Evolutionary conservation across 2,113 vertebrate species (phyloP).

Genomic region (Condylura cristata): DNA sequence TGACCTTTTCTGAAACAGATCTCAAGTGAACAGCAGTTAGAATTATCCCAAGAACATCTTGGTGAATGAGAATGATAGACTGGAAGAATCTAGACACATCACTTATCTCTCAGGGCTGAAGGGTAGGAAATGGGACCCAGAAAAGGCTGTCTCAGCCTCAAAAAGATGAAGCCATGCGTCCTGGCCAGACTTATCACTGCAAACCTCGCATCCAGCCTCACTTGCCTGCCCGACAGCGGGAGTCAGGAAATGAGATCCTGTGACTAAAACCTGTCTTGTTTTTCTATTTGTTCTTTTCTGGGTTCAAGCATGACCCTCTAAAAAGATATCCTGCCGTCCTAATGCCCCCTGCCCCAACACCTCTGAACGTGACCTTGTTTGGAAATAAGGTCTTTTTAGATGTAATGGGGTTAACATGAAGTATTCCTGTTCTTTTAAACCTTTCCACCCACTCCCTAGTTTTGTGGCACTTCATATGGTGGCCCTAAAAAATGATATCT

Average conservation of each 20-base stretch:
- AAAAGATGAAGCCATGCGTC: neutral
- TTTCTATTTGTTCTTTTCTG: neutral
- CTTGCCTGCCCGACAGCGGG: fast-evolving
- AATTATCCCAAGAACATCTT: neutral
- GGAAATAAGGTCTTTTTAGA: neutral
- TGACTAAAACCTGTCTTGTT: neutral
- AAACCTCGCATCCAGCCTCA: fast-evolving
- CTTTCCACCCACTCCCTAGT: too few relatives aligned
- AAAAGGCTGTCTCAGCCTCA: neutral
- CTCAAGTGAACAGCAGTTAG: neutral
- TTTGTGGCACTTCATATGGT: neutral
- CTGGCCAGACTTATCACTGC: fast-evolving
- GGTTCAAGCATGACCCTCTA: neutral
- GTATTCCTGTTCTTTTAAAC: neutral
- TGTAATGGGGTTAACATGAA: neutral
- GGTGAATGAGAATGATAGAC: neutral
- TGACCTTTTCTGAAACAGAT: neutral
- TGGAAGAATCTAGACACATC: neutral
- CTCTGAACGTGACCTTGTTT: neutral
- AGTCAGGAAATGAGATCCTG: fast-evolving
- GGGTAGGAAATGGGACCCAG: neutral
- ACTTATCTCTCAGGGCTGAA: neutral
- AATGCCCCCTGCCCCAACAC: neutral
- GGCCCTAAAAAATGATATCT: neutral
- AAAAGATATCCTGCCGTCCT: neutral